Percentiles rank a stretch among this genome's conserved stretches.
Evolutionary conservation across 2,797 vertebrate genomes (phyloP).

Genomic region (Ptychobarbus kaznakovi): DNA sequence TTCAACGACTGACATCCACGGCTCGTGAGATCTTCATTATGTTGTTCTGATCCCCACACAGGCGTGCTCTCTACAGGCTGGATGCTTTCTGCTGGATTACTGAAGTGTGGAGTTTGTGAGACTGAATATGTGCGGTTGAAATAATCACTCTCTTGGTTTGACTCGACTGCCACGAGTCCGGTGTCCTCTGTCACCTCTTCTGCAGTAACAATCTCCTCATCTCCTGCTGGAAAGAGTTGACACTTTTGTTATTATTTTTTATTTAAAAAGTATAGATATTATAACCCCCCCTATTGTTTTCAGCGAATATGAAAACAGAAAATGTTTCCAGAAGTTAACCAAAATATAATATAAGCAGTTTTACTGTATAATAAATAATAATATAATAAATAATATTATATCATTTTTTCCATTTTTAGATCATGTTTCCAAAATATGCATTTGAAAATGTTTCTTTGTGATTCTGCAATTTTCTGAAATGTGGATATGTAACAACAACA

Average conservation of each 20-base stretch:
- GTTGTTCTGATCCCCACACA: slow-evolving; percentile 2
- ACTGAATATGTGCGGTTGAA: not conserved
- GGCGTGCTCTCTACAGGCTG: not conserved
- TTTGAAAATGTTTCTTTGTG: not conserved
- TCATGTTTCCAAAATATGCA: not conserved
- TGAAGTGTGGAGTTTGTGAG: slow-evolving; percentile 14
- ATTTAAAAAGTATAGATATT: not conserved
- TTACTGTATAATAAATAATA: no score
- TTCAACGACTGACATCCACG: not conserved
- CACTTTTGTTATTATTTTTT: not conserved
- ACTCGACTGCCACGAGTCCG: slow-evolving; percentile 22
- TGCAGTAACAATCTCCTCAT: slow-evolving; percentile 58
- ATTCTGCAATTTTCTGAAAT: not conserved
- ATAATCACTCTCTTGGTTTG: not conserved
- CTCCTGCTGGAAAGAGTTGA: slow-evolving; percentile 26
- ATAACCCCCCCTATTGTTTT: not conserved
- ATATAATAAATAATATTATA: no score
- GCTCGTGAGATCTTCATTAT: slow-evolving; percentile 19
- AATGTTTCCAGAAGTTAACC: no score
- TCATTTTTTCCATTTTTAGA: not conserved
- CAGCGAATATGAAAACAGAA: not conserved
- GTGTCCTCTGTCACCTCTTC: slow-evolving; percentile 61
- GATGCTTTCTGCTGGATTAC: slow-evolving; percentile 4
- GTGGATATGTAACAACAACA: not conserved
- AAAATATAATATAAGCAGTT: no score